phyloP scores from a whole-genome alignment of 2,113 vertebrate genomes.

The Pterophyllum scalare region DNA sequence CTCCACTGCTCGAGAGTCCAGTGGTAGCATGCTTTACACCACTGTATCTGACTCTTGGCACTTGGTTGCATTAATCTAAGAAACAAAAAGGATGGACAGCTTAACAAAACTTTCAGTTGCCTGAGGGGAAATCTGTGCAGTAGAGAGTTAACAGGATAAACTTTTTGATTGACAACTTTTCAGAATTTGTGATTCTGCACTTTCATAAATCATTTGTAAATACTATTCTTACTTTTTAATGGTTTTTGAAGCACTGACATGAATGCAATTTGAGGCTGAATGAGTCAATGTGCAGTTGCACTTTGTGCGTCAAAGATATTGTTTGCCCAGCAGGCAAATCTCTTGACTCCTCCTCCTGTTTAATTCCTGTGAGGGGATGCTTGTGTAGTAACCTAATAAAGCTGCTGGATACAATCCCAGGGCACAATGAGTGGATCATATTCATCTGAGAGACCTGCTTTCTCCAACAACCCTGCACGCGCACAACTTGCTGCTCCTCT shows the following conservation, averaged over 20 bases:
- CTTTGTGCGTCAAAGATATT: conserved; percentile 14
- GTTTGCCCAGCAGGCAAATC: conserved; percentile 38
- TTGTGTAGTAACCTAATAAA: conserved; percentile 71
- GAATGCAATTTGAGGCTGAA: conserved; percentile 41
- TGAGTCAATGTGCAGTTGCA: background rate
- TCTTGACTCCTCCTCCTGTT: conserved; percentile 61
- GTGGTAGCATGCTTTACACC: too few relatives aligned
- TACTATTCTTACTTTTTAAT: background rate
- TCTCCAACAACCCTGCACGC: conserved; percentile 37
- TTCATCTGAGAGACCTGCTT: conserved; percentile 60
- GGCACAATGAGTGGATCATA: conserved; percentile 66
- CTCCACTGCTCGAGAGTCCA: too few relatives aligned
- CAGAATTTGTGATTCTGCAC: background rate
- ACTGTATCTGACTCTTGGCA: background rate
- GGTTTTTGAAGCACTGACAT: conserved; percentile 7
- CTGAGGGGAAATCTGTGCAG: background rate
- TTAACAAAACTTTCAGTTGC: background rate
- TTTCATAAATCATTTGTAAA: background rate
- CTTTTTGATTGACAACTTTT: background rate
- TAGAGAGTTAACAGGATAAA: background rate
- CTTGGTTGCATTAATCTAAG: background rate
- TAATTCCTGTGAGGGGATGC: conserved; percentile 69
- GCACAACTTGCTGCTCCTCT: conserved; percentile 48
- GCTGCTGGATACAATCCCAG: conserved; percentile 63
- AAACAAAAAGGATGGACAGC: background rate